phyloP scores from a whole-genome alignment of 2,113 vertebrate species.

The Aptenodytes forsteri region DNA sequence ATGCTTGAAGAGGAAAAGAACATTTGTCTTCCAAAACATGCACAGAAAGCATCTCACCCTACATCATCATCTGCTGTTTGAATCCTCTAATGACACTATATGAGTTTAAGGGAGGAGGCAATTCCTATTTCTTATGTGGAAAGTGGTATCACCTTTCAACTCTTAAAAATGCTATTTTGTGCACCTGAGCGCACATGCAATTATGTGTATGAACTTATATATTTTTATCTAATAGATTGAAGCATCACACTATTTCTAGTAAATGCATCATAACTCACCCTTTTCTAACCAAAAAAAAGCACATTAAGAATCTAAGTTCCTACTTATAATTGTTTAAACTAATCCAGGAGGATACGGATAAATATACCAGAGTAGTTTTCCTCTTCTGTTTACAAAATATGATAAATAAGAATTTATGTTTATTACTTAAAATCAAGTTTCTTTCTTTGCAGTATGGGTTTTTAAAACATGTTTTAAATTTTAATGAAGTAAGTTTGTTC shows the following conservation, averaged over 20 bases:
- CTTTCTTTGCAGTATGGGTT: background rate
- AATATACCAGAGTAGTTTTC: background rate
- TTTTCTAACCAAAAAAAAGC: background rate
- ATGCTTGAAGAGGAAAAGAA: background rate
- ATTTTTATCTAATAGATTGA: background rate
- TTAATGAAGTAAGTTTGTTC: background rate
- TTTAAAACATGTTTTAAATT: background rate
- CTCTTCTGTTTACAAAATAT: background rate
- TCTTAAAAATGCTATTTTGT: background rate
- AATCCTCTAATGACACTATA: background rate
- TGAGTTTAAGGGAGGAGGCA: background rate
- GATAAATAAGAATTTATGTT: background rate
- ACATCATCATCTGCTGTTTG: background rate
- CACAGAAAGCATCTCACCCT: background rate
- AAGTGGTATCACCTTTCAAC: background rate
- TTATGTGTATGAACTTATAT: background rate
- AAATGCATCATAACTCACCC: background rate
- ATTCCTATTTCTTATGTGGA: background rate
- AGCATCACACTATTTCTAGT: background rate
- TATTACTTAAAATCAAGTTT: background rate
- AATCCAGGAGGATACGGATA: background rate
- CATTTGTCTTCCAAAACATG: background rate
- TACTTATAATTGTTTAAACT: background rate
- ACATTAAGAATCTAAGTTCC: background rate
- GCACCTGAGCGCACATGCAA: fast-evolving